Evolutionary conservation across 2,113 vertebrate genomes (phyloP), one percentile per base, ranked within the genome.

Genomic region (Pycnonotus jocosus): DNA sequence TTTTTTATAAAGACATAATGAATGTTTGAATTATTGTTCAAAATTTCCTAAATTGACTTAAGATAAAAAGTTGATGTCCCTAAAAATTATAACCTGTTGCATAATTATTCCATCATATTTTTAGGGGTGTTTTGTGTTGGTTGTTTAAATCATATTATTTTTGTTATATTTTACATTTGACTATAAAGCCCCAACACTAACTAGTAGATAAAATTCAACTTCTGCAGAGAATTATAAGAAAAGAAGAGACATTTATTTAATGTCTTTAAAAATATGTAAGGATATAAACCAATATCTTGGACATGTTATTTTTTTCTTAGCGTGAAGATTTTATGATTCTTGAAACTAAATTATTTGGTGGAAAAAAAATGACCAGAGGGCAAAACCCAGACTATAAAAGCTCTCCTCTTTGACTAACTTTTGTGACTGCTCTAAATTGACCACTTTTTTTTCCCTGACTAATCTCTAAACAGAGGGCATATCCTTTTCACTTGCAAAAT

Each of bases 401-500:
- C 66, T 56, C 64, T 96, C 70, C 80, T 95, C 70, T 95, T 96
- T 97, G 69, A 96, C 89, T 70, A 95, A 95, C 71, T 96, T 95
- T 77, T 95, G 80, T 96, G 84, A 51, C 47, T 91, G 54, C 38
- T 94, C 64, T 92, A 96, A 96, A 94, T 24, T 90, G 94, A 97
- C 95, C 45, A 77, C 95, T 97, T 96, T 94, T 94, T 94, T 97
- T 96, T 92, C 78, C 78, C 51, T 54, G 65, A 81, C 96, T 97
- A 98, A 98, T 98, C 92, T 97, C 96, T 98, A 88, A 98, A 97
- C 44, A 97, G 97, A 98, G 93, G 86, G 79, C 91, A 96, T 88
- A 85, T 83, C 95, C 95, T 77, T 98, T 97, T 96, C 96, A 91
- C 72, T 97, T 95, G 91, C 95, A 98, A 98, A 98, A 97, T 91